phyloP scores from a whole-genome alignment of 2,888 invertebrate species.

The Lamellibrachia satsuma region DNA sequence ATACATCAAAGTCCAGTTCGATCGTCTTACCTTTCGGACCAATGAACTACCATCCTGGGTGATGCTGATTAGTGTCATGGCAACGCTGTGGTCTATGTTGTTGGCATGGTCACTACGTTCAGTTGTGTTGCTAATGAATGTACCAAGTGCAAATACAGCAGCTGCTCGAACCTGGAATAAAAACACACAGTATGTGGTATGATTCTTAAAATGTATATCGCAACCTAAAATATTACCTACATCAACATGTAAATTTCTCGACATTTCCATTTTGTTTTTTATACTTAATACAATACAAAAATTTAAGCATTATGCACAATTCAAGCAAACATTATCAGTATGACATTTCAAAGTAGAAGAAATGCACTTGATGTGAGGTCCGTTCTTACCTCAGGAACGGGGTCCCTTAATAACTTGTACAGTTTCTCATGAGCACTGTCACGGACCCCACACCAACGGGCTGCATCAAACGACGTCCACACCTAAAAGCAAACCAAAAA shows the following conservation, averaged over 20 bases:
- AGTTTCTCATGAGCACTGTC: constrained; percentile 97
- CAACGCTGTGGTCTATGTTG: constrained; percentile 91
- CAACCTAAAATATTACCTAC: not conserved
- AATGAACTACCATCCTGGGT: constrained; percentile 86
- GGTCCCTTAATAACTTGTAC: constrained; percentile 80
- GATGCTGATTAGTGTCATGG: constrained; percentile 83
- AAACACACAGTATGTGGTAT: not conserved
- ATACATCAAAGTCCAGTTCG: not conserved
- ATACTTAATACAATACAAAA: not conserved
- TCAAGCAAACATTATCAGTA: not conserved
- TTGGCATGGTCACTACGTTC: constrained; percentile 92
- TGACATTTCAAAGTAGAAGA: not conserved
- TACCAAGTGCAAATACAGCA: constrained; percentile 92
- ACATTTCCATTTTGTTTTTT: not conserved
- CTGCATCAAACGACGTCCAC: constrained; percentile 64
- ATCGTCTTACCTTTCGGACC: constrained; percentile 75
- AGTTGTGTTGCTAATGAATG: constrained; percentile 82
- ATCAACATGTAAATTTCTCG: not conserved
- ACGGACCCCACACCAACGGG: constrained; percentile 89
- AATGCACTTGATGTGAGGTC: not conserved
- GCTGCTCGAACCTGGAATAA: constrained; percentile 81
- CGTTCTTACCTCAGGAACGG: constrained; percentile 80
- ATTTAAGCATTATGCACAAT: not conserved
- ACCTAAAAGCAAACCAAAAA: constrained; percentile 47
- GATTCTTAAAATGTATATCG: no score